Base-by-base conservation (phyloP, 2,888 invertebrate species). In the Cheilosia vulpina region DNA sequence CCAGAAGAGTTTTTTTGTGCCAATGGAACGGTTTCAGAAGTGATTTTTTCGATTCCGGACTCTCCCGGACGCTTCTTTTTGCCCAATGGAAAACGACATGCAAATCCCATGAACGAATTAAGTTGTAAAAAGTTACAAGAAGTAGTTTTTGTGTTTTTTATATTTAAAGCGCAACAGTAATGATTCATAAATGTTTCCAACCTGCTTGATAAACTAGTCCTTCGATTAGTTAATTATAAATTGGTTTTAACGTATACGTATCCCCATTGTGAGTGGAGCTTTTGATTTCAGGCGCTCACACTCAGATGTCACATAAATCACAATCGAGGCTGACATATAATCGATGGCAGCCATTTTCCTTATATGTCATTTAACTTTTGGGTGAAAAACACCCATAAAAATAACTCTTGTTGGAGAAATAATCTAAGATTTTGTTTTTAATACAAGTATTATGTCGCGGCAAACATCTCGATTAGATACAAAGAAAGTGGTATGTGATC, bases 401-500 rank as follows among this genome's bases (percentile, higher is more conserved):
- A 19, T 7, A 17, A n/a, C 1, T 38, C 4, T 43, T 17, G 24
- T 7, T 27, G 21, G 1, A n/a, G 2, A 50, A 41, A 68, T 27
- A 27, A 38, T n/a, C 1, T n/a, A 7, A 11, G 52, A 57, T 19
- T 52, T 62, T 17, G 4, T 6, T 45, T n/a, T 1, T 50, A 60
- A 15, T 15, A 17, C 2, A 17, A 4, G 2, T 19, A 69, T 60
- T 66, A 92, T 92, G 92, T 92, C 92, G 3, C 89, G 92, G 31
- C 92, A 92, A 89, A 87, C 90, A 47, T 89, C 90, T n/a, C 88
- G 91, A 82, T 87, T 92, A 69, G 92, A 92, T 87, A 89, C 91
- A 9, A 92, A 92, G 71, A 92, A 92, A 92, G 92, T 92, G 91
- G 92, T 92, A 89, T 91, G 92, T 91, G 78, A 11, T 45, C 57